phyloP scores from a whole-genome alignment of 1,140 invertebrate species.

The Apolygus lucorum region DNA sequence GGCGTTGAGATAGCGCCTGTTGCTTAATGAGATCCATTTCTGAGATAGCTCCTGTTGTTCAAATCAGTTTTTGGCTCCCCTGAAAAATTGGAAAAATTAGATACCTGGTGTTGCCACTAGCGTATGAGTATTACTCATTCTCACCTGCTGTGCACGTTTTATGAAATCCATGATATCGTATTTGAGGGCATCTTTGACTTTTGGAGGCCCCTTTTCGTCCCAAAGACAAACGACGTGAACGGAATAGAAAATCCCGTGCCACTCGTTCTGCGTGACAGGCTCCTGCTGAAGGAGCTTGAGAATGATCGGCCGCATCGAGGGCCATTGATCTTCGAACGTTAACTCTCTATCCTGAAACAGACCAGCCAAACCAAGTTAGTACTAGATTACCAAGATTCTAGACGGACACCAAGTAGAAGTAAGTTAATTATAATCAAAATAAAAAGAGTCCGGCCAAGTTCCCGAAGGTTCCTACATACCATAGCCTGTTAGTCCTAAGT shows the following conservation, averaged over 20 bases:
- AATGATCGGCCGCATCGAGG: conserved; percentile 84
- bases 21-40: neutral
- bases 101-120: too few relatives aligned
- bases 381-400: too few relatives aligned
- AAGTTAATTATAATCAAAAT: too few relatives aligned
- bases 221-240: conserved; percentile 91
- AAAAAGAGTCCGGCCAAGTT: too few relatives aligned
- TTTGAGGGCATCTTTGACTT: conserved; percentile 77
- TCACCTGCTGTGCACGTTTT: conserved; percentile 75
- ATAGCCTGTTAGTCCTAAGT: too few relatives aligned
- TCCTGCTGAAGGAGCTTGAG: conserved; percentile 88
- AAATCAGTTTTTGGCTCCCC: too few relatives aligned
- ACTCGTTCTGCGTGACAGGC: conserved; percentile 84
- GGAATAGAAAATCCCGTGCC: conserved; percentile 94
- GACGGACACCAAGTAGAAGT: too few relatives aligned
- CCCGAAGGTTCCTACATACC: too few relatives aligned
- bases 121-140: neutral
- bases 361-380: too few relatives aligned
- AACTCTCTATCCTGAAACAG: conserved; percentile 51
- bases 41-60: too few relatives aligned
- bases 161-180: conserved; percentile 94
- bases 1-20: too few relatives aligned
- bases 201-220: conserved; percentile 89
- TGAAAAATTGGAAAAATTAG: too few relatives aligned
- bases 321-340: conserved; percentile 92